A percentile compares a stretch with the other conserved stretches of the same genome.
Conservation (phyloP, 1,140 invertebrate species). For the Ridgeia piscesae region DNA sequence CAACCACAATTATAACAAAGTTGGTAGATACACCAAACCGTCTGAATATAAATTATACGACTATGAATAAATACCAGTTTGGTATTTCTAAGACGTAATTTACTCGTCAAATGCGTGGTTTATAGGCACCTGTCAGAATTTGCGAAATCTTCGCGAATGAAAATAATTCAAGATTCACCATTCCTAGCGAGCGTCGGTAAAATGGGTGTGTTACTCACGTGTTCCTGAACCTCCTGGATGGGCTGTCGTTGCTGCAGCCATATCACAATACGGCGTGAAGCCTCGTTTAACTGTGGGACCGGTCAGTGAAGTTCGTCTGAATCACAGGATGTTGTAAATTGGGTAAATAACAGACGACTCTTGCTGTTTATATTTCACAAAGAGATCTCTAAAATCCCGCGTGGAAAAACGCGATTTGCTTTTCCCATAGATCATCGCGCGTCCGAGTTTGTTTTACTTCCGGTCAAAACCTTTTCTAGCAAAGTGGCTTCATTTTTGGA, state of each 20-base stretch:
- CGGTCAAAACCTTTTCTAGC: background rate
- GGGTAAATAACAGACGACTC: background rate
- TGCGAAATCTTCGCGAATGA: background rate
- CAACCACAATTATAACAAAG: background rate
- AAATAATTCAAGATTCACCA: background rate
- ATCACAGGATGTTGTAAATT: background rate
- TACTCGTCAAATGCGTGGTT: background rate
- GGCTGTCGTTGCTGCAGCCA: background rate
- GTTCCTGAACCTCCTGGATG: background rate
- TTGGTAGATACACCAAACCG: background rate
- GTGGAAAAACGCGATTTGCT: background rate
- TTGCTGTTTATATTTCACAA: background rate
- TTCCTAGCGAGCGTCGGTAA: background rate
- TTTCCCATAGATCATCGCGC: background rate
- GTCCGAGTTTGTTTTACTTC: constrained; percentile 5
- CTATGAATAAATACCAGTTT: background rate
- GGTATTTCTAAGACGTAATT: background rate
- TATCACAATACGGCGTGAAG: background rate
- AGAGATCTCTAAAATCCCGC: background rate
- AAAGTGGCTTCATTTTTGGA: background rate
- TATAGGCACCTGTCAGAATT: background rate
- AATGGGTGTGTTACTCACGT: background rate
- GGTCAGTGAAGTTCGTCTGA: background rate
- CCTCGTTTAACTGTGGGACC: background rate
- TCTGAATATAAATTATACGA: background rate